Evolutionary conservation across 2,888 invertebrate genomes (phyloP).

Genomic region (Nemurella pictetii): DNA sequence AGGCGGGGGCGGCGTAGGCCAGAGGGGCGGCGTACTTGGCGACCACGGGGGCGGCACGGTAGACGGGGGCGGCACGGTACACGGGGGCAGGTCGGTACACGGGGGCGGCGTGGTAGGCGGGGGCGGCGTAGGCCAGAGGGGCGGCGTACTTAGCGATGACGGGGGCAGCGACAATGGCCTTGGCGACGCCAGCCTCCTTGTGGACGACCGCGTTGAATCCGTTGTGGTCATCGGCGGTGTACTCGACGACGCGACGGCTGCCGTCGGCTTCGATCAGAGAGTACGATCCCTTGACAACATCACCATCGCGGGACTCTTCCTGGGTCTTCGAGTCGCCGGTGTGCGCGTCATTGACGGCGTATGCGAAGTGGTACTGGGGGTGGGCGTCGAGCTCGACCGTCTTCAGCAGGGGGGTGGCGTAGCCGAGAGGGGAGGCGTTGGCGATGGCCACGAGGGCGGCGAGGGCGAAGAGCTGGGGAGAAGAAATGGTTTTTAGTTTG

Average conservation of each 20-base stretch:
- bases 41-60: conserved; percentile 19
- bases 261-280: conserved; percentile 36
- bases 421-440: conserved; percentile 33
- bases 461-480: conserved; percentile 36
- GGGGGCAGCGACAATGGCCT: conserved; percentile 38
- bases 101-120: no score
- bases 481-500: not conserved
- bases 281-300: conserved; percentile 36
- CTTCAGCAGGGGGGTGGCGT: conserved; percentile 32
- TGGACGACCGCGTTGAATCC: conserved; percentile 39
- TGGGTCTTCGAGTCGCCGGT: conserved; percentile 37
- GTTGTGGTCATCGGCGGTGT: conserved; percentile 36
- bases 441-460: conserved; percentile 42
- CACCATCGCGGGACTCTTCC: conserved; percentile 36
- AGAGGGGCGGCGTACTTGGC: conserved; percentile 1
- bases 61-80: conserved; percentile 16
- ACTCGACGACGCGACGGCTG: conserved; percentile 34
- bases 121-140: not conserved
- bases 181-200: conserved; percentile 31
- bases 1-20: no score
- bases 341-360: conserved; percentile 35
- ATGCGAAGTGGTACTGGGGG: conserved; percentile 36
- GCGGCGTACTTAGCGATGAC: conserved; percentile 32
- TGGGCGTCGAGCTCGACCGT: conserved; percentile 36
- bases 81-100: conserved; percentile 44